These are phyloP conservation scores for Elgaria multicarinata DNA, from an alignment of 2,113 vertebrate species.

Conservation along the genomic window DNA sequence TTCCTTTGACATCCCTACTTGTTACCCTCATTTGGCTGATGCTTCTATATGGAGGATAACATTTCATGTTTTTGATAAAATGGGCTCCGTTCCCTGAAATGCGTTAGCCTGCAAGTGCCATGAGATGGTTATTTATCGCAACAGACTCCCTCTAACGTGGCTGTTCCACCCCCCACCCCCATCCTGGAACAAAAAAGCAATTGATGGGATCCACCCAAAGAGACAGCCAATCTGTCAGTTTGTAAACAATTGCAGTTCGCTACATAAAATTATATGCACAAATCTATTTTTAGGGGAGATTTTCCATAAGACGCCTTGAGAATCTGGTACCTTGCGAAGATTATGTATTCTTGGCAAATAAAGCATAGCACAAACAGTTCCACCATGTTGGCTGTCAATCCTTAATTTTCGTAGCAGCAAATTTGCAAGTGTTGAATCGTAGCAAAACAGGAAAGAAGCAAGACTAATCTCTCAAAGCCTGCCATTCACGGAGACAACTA, in stretches of 20 bases:
- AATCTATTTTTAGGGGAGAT: constrained; percentile 49
- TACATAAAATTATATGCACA: constrained; percentile 64
- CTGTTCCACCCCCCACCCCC: not conserved
- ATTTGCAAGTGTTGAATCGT: constrained; percentile 38
- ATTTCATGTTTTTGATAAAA: not conserved
- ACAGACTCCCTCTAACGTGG: not conserved
- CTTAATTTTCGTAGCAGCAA: constrained; percentile 40
- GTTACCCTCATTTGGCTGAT: not conserved
- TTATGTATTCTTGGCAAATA: constrained; percentile 21
- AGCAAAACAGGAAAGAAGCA: constrained; percentile 56
- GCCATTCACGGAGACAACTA: constrained; percentile 34
- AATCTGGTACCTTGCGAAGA: constrained; percentile 29
- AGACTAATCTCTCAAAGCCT: constrained; percentile 50
- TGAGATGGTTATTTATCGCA: not conserved
- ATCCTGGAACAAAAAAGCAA: not conserved
- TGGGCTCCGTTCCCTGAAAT: not conserved
- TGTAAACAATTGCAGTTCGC: constrained; percentile 38
- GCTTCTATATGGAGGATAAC: not conserved
- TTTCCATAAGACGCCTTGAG: constrained; percentile 20
- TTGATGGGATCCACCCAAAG: not conserved
- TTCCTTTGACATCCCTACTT: too few relatives aligned
- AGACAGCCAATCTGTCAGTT: not conserved
- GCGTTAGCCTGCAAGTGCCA: not conserved
- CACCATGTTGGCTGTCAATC: constrained; percentile 25
- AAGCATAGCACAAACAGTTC: constrained; percentile 40